These are phyloP conservation scores for Pogonognathellus flavescens DNA, from an alignment of 1,140 invertebrate species.

Conservation along the genomic window DNA sequence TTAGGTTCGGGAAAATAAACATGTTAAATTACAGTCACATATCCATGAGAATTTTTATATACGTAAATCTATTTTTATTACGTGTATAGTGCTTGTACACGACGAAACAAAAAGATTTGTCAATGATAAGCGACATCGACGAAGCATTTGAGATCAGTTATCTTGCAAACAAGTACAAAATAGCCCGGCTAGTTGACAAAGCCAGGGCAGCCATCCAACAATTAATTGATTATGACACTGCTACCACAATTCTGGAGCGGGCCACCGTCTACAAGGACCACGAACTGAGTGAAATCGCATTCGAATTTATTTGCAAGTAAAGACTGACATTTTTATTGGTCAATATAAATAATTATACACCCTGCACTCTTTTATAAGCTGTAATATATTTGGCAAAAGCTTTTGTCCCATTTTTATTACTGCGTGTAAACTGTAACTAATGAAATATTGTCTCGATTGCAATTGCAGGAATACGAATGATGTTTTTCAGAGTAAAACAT, in stretches of 20 bases:
- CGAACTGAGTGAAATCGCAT: constrained; percentile 3
- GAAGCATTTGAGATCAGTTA: constrained; percentile 25
- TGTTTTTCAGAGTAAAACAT: not conserved
- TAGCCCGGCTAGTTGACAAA: constrained; percentile 2
- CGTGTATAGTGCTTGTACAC: constrained; percentile 15
- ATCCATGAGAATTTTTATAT: not conserved
- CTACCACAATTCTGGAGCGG: not conserved
- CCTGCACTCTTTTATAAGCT: not conserved
- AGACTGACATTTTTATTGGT: constrained; percentile 1
- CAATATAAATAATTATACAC: not conserved
- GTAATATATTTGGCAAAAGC: not conserved
- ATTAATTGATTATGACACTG: constrained; percentile 15
- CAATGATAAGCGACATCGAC: constrained; percentile 15
- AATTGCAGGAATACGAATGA: constrained; percentile 28
- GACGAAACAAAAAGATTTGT: not conserved
- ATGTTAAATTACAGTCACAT: too few species aligned
- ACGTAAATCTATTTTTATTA: not conserved
- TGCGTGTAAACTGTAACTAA: too few species aligned
- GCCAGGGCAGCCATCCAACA: constrained; percentile 13
- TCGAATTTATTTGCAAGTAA: constrained; percentile 49
- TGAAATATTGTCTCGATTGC: not conserved
- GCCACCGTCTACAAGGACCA: not conserved
- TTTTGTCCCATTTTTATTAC: not conserved
- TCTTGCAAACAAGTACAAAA: constrained; percentile 27
- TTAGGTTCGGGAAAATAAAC: too few species aligned